These are phyloP conservation scores for Notothenia coriiceps DNA, from an alignment of 2,113 vertebrate species.

Conservation along the genomic window DNA sequence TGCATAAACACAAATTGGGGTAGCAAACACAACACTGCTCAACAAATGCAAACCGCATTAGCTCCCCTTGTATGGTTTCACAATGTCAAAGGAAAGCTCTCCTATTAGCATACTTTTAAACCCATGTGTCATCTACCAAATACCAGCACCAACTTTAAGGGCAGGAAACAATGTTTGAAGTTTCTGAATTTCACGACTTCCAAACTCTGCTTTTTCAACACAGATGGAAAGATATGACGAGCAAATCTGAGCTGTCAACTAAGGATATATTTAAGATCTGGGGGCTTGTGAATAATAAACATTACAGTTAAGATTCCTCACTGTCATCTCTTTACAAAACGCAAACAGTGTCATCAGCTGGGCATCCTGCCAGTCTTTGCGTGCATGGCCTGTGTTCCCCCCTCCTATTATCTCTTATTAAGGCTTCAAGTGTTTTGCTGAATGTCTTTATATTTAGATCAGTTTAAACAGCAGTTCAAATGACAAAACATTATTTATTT, in stretches of 20 bases:
- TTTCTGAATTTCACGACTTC: slow-evolving; percentile 21
- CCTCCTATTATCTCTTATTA: too few species aligned
- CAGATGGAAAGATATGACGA: background rate
- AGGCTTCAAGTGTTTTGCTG: too few species aligned
- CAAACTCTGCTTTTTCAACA: background rate
- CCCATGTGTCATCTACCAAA: background rate
- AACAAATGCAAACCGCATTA: background rate
- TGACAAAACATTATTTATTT: too few species aligned
- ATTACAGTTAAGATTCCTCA: slow-evolving; percentile 39
- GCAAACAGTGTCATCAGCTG: slow-evolving; percentile 47
- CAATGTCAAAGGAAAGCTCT: background rate
- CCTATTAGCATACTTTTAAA: background rate
- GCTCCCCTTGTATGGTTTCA: background rate
- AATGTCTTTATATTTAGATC: too few species aligned
- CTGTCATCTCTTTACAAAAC: slow-evolving; percentile 36
- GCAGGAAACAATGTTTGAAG: slow-evolving; percentile 39
- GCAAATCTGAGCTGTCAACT: background rate
- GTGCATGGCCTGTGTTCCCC: too few species aligned
- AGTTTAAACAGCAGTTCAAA: too few species aligned
- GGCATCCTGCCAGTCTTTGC: slow-evolving; percentile 24
- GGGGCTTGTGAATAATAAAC: slow-evolving; percentile 30
- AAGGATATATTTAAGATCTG: background rate
- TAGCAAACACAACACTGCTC: background rate
- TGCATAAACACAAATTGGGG: slow-evolving; percentile 14
- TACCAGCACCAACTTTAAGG: too few species aligned